Evolutionary conservation across 2,797 vertebrate genomes (phyloP), one percentile per base, ranked within the genome.

Genomic region (Cygnus olor): DNA sequence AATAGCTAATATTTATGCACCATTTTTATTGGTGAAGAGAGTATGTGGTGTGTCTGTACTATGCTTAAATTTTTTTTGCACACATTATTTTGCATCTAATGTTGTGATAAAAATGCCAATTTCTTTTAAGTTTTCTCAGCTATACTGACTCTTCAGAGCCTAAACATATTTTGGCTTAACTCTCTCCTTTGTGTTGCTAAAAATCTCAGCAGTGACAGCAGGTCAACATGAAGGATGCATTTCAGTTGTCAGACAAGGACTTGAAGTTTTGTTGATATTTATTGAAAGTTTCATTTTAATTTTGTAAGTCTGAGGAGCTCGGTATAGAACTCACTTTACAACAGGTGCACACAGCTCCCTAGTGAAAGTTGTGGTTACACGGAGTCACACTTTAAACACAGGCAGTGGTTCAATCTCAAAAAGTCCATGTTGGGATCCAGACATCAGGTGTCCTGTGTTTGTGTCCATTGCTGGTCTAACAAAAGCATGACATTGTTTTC

Each of bases 391-490:
- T 65, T 80, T 19, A 84, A 64, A 10, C 10, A 12, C 15, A 8
- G n/a, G 85, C 69, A 70, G 80, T 20, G 4, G 7, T 58, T 89
- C 36, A 30, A 0, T 63, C 36, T 78, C 54, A 14, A 74, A 49
- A 80, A 51, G 58, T 78, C 27, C 32, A 2, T 18, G 7, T 34
- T 81, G 51, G 38, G 24, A 38, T 72, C 38, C 0, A 0, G 42
- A 34, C 32, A 57, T 71, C 0, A 8, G 61, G n/a, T 49, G 14
- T 80, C n/a, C 40, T 0, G 0, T 53, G 64, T 80, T 64, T 60
- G 38, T 47, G 34, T 74, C 21, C 18, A 9, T 34, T 6, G 3
- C 44, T 83, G 69, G 44, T 64, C 45, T 36, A 72, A 36, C 1
- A 8, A 73, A 95, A 88, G 61, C 63, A 24, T 9, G 40, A 7